Conservation (phyloP, 2,113 vertebrate genomes). For the Syrrhaptes paradoxus region DNA sequence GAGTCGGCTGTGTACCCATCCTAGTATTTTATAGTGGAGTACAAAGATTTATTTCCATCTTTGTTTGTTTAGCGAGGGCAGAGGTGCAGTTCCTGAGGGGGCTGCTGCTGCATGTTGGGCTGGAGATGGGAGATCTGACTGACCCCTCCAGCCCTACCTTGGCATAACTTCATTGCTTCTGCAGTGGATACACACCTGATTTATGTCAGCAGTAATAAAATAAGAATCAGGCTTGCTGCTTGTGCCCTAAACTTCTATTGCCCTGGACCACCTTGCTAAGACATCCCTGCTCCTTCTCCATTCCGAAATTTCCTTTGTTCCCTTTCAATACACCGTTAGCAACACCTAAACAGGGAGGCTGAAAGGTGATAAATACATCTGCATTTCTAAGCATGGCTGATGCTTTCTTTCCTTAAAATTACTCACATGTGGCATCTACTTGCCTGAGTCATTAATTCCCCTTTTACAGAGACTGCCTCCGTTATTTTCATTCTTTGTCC, state of each 20-base stretch:
- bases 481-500: conserved; percentile 23
- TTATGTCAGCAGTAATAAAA: conserved; percentile 10
- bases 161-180: background rate
- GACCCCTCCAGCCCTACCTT: background rate
- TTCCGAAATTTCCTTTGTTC: conserved; percentile 32
- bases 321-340: conserved; percentile 6
- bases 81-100: background rate
- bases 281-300: background rate
- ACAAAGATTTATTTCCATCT: background rate
- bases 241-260: conserved; percentile 34
- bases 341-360: conserved; percentile 23
- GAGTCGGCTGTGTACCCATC: rapidly evolving
- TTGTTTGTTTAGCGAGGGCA: background rate
- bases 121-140: background rate
- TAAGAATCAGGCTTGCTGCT: background rate
- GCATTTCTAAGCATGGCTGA: conserved; percentile 47
- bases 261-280: background rate
- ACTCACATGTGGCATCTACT: conserved; percentile 39
- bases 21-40: background rate
- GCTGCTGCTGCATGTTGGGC: background rate
- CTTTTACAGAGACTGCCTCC: background rate
- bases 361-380: conserved; percentile 60
- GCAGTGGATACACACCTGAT: background rate
- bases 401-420: conserved; percentile 57
- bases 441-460: conserved; percentile 31